A percentile compares a stretch with the other conserved stretches of the same genome.
phyloP scores from a whole-genome alignment of 30 jellyfish, hydroid and myxozoan genomes.

The Hydractinia echinata region DNA sequence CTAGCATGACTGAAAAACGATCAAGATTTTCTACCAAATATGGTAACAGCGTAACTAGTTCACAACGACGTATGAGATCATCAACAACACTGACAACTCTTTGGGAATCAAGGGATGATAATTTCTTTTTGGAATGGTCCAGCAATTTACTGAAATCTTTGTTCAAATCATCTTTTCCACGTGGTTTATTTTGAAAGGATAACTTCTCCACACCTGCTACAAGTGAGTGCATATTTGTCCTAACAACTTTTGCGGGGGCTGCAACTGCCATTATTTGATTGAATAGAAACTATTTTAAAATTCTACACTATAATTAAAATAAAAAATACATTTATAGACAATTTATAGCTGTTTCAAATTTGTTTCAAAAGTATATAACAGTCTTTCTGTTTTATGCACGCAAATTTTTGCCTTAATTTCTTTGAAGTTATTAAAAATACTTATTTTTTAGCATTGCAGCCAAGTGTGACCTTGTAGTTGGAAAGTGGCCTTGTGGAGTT shows the following conservation, averaged over 20 bases:
- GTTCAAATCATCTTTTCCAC: neutral
- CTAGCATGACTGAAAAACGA: slow-evolving; percentile 61
- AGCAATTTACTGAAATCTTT: neutral
- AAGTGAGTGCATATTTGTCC: neutral
- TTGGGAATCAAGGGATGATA: slow-evolving; percentile 78
- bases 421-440: too few relatives aligned
- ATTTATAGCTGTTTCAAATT: too few relatives aligned
- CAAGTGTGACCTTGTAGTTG: too few relatives aligned
- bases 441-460: too few relatives aligned
- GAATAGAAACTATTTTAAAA: too few relatives aligned
- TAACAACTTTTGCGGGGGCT: neutral
- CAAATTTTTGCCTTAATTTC: too few relatives aligned
- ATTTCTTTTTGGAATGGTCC: slow-evolving; percentile 68
- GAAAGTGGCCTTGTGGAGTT: too few relatives aligned
- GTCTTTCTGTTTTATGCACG: too few relatives aligned
- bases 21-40: slow-evolving; percentile 61
- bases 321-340: too few relatives aligned
- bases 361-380: too few relatives aligned
- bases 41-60: slow-evolving; percentile 79
- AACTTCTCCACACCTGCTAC: neutral
- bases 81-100: slow-evolving; percentile 65
- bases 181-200: neutral
- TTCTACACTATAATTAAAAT: too few relatives aligned
- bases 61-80: slow-evolving; percentile 62
- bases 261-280: slow-evolving; percentile 1